These are phyloP conservation scores for Tylochromis polylepis DNA, from an alignment of 2,113 vertebrate genomes.

Conservation along the genomic window DNA sequence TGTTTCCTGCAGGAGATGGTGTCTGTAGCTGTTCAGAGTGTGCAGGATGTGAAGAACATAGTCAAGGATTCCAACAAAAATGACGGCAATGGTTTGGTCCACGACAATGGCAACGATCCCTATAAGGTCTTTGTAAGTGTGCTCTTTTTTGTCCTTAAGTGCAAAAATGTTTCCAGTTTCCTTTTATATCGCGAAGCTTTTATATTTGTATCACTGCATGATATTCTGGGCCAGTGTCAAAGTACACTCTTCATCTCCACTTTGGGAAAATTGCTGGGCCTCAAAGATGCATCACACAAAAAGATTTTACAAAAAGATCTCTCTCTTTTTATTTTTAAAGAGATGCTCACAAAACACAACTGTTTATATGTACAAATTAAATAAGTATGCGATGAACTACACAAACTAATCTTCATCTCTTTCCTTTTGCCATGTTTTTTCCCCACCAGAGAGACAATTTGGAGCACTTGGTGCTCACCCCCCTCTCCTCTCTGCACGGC, in stretches of 20 bases:
- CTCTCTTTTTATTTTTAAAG: background rate
- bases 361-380: background rate
- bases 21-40: slow-evolving; percentile 74
- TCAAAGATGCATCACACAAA: background rate
- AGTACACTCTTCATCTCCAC: background rate
- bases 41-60: slow-evolving; percentile 76
- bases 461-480: slow-evolving; percentile 79
- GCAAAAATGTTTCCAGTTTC: background rate
- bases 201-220: background rate
- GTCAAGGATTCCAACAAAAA: slow-evolving; percentile 71
- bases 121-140: slow-evolving; percentile 85
- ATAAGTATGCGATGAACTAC: background rate
- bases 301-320: background rate
- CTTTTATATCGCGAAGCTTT: background rate
- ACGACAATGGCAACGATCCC: slow-evolving; percentile 63
- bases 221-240: background rate
- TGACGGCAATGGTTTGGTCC: slow-evolving; percentile 38
- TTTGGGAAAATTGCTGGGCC: background rate
- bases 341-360: background rate
- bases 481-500: slow-evolving; percentile 81
- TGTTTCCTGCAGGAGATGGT: slow-evolving; percentile 79
- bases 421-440: background rate
- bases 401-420: background rate
- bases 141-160: background rate
- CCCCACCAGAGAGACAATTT: slow-evolving; percentile 74